Percentiles rank a stretch among this genome's conserved stretches.
phyloP scores from a whole-genome alignment of 2,797 vertebrate species.

The Poecile montanus region DNA sequence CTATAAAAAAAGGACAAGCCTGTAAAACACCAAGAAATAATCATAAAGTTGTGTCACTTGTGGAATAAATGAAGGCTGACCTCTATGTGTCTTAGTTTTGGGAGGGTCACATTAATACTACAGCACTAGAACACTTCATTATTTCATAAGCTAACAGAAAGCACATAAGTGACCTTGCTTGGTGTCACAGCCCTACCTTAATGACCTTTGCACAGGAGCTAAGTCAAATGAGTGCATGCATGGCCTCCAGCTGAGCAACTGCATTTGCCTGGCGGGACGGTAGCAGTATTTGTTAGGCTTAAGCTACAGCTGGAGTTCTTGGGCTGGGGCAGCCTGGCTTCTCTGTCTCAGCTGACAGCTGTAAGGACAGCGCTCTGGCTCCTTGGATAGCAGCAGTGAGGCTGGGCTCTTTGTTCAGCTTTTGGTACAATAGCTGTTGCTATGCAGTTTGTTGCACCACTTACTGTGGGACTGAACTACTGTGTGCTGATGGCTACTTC shows the following conservation, averaged over 20 bases:
- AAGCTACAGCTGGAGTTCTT: neutral
- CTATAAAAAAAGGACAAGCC: neutral
- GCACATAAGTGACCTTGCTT: neutral
- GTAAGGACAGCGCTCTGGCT: neutral
- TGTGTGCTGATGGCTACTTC: neutral
- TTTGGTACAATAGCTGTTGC: neutral
- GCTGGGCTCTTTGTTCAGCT: neutral
- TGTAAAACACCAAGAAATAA: neutral
- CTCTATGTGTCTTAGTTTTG: neutral
- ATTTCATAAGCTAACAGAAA: neutral
- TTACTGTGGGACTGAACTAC: neutral
- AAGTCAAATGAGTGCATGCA: neutral
- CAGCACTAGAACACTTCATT: neutral
- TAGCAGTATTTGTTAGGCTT: neutral
- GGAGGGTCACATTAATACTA: neutral
- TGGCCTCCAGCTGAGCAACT: neutral
- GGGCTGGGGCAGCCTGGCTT: neutral
- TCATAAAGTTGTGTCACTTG: neutral
- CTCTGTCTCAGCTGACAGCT: neutral
- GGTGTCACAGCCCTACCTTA: neutral
- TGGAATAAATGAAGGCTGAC: neutral
- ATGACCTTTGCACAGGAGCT: neutral
- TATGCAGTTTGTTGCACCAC: neutral
- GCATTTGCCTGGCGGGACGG: rapidly evolving
- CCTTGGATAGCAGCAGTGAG: neutral